Conservation (phyloP, 2,113 vertebrate genomes). For the Cinclus cinclus region DNA sequence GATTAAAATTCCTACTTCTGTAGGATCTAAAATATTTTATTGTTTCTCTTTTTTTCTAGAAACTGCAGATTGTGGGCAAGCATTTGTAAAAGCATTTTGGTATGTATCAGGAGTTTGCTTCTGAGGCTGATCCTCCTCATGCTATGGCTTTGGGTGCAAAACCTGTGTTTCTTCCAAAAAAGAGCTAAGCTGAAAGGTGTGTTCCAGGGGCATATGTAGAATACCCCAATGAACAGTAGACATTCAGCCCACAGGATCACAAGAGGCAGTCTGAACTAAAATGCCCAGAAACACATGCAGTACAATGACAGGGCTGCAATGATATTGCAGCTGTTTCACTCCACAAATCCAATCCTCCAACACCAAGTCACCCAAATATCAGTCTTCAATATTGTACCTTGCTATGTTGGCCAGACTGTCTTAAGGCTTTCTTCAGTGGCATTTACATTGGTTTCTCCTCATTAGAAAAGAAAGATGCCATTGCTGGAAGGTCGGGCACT, state of each 20-base stretch:
- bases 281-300: neutral
- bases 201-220: neutral
- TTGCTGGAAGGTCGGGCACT: neutral
- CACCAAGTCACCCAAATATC: neutral
- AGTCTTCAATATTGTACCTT: neutral
- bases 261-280: neutral
- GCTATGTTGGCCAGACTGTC: neutral
- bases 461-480: neutral
- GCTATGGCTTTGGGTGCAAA: neutral
- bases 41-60: neutral
- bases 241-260: neutral
- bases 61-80: neutral
- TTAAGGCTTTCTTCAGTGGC: neutral
- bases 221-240: neutral
- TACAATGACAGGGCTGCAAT: neutral
- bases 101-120: accelerated
- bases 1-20: neutral
- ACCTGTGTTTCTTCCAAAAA: neutral
- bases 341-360: neutral
- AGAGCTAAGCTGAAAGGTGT: neutral
- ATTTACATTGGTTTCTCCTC: neutral
- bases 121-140: neutral
- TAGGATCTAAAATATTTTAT: neutral
- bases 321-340: neutral
- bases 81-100: neutral